phyloP scores from a whole-genome alignment of 1,140 invertebrate genomes.

The Heterodera schachtii region DNA sequence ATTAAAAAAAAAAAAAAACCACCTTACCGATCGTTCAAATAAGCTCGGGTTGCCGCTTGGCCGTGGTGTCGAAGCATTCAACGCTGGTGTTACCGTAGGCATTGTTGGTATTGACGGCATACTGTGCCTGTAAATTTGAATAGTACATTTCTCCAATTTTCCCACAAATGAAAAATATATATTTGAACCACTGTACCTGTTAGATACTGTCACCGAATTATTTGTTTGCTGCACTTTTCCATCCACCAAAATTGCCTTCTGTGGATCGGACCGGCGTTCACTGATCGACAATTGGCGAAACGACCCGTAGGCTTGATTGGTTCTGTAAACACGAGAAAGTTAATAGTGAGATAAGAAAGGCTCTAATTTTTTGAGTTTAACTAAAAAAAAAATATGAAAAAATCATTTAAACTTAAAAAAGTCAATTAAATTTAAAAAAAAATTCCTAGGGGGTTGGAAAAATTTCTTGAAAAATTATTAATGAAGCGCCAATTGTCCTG shows the following conservation, averaged over 20 bases:
- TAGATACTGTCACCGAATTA: not conserved
- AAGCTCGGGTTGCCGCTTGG: constrained; percentile 52
- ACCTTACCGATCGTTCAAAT: constrained; percentile 55
- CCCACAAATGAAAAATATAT: too few relatives aligned
- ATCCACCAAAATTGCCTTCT: constrained; percentile 59
- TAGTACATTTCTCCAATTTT: not conserved
- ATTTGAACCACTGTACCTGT: too few relatives aligned
- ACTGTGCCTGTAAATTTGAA: not conserved
- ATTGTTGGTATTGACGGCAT: not conserved
- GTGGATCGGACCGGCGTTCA: constrained; percentile 59
- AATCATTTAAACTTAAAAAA: too few relatives aligned
- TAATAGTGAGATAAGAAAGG: too few relatives aligned
- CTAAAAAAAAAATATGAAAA: too few relatives aligned
- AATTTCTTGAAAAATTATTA: too few relatives aligned
- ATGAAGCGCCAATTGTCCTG: too few relatives aligned
- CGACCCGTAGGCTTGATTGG: constrained; percentile 52
- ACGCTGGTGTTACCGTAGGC: not conserved
- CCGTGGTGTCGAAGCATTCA: constrained; percentile 47
- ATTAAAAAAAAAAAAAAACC: not conserved
- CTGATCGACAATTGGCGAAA: constrained; percentile 60
- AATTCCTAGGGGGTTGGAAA: too few relatives aligned
- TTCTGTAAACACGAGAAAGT: not conserved
- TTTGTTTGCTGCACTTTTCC: not conserved
- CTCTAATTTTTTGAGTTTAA: too few relatives aligned
- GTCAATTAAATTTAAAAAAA: too few relatives aligned